Percentiles rank a stretch among this genome's conserved stretches.
Conservation (phyloP, 2,888 invertebrate species). For the Drosophila quinaria region DNA sequence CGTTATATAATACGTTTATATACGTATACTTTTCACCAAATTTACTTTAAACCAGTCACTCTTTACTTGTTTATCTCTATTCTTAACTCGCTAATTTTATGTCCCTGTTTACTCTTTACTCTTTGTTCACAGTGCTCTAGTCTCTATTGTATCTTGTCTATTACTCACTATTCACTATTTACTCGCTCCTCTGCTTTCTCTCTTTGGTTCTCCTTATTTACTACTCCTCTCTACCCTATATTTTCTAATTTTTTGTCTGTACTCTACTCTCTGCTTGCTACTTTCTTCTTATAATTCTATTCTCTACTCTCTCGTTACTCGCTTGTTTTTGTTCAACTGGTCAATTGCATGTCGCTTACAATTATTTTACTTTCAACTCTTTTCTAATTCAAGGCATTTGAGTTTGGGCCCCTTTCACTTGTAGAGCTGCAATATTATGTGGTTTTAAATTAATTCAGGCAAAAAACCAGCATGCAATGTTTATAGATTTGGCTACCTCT, state of each 20-base stretch:
- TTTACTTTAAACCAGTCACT: too few species aligned
- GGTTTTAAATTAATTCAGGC: slow-evolving; percentile 10
- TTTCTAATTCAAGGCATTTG: slow-evolving; percentile 9
- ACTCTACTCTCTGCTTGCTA: neutral
- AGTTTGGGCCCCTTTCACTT: slow-evolving; percentile 1
- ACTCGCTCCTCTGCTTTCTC: neutral
- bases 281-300: neutral
- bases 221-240: neutral
- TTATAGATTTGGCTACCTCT: slow-evolving; percentile 31
- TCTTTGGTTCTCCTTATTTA: neutral
- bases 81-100: neutral
- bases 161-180: too few species aligned
- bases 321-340: neutral
- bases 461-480: slow-evolving; percentile 29
- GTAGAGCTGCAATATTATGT: neutral
- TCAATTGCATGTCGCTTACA: too few species aligned
- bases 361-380: neutral
- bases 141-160: too few species aligned
- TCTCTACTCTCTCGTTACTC: neutral
- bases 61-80: neutral
- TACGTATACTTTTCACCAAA: too few species aligned
- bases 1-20: too few species aligned
- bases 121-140: too few species aligned
- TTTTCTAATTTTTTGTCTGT: neutral
- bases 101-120: neutral